Conservation (phyloP, 2,113 vertebrate species). For the Coracopsis vasa region DNA sequence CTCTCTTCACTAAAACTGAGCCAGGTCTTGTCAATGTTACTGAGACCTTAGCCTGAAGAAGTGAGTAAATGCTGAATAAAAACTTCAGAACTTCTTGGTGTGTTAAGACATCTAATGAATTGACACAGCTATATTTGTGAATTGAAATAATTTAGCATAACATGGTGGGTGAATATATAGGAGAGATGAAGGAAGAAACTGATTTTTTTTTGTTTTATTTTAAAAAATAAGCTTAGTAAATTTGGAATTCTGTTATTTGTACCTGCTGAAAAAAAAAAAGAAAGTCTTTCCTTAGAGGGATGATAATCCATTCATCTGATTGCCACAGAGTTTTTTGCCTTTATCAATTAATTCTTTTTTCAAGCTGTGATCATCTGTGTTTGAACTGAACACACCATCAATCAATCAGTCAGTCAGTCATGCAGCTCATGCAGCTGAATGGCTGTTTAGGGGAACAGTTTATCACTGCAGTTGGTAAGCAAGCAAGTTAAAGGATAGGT, state of each 20-base stretch:
- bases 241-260: neutral
- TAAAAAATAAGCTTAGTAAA: neutral
- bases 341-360: neutral
- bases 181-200: accelerated
- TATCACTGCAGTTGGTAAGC: neutral
- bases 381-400: neutral
- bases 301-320: neutral
- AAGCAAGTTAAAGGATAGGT: neutral
- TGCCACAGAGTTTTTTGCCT: neutral
- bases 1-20: neutral
- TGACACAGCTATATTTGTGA: neutral
- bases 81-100: neutral
- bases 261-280: neutral
- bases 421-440: neutral
- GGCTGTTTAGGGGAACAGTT: neutral
- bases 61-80: neutral
- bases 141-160: neutral
- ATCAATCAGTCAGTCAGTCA: neutral
- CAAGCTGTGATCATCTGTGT: neutral
- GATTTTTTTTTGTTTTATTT: neutral
- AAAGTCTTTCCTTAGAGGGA: neutral
- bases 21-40: neutral
- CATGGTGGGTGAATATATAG: neutral
- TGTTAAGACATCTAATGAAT: neutral
- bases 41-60: neutral